Conservation (phyloP, 64 coral and sea anemone species). For the Stichodactyla mertensii region DNA sequence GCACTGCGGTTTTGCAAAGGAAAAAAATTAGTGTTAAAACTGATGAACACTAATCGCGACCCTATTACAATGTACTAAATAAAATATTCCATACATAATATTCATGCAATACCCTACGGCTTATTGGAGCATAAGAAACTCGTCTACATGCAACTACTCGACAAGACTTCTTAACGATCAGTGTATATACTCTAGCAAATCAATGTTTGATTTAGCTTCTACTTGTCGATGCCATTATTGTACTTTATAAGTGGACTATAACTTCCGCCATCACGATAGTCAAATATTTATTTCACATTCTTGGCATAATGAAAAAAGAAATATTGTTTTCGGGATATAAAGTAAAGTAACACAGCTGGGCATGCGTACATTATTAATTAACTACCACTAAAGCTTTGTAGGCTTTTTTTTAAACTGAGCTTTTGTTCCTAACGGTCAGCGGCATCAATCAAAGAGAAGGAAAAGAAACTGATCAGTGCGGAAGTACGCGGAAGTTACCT, state of each 20-base stretch:
- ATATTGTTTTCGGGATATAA: background rate
- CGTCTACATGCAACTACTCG: background rate
- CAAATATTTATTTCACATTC: background rate
- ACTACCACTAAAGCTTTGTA: background rate
- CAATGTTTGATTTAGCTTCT: background rate
- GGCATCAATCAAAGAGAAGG: background rate
- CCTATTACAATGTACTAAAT: background rate
- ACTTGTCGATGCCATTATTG: background rate
- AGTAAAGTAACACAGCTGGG: background rate
- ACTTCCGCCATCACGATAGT: background rate
- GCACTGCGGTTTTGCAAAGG: background rate
- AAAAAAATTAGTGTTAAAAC: conserved; percentile 2
- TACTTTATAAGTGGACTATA: background rate
- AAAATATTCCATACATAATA: background rate
- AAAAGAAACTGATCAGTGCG: background rate
- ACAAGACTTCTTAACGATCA: background rate
- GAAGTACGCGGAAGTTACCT: too few species aligned
- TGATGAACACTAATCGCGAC: background rate
- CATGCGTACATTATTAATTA: background rate
- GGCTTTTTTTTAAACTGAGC: background rate
- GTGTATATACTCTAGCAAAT: background rate
- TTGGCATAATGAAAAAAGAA: background rate
- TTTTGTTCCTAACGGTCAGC: background rate
- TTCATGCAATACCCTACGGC: background rate
- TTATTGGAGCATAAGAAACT: background rate